Conservation (phyloP, 2,888 invertebrate genomes). For the Mechanitis mazaeus region DNA sequence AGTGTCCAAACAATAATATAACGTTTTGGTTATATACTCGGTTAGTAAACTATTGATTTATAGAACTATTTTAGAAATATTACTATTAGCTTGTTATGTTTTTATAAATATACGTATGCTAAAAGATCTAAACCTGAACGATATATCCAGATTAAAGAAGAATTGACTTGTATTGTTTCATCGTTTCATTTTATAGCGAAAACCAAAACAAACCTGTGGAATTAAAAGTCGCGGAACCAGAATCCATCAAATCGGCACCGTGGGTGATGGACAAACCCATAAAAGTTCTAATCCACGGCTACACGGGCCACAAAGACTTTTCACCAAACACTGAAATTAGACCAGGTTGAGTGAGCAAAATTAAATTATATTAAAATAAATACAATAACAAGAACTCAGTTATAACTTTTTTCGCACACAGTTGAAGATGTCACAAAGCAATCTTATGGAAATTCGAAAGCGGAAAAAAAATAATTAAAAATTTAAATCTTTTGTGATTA, state of each 20-base stretch:
- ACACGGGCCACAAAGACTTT: constrained; percentile 77
- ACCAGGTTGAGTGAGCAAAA: constrained; percentile 59
- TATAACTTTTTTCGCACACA: background rate
- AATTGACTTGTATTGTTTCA: background rate
- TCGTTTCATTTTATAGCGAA: constrained; percentile 40
- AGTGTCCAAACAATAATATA: constrained; percentile 78
- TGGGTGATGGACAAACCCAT: constrained; percentile 67
- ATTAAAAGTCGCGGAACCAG: constrained; percentile 50
- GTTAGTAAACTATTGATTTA: constrained; percentile 46
- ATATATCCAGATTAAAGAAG: background rate
- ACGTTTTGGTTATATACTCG: constrained; percentile 80
- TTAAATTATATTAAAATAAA: background rate
- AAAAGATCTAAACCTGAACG: background rate
- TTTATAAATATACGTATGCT: background rate
- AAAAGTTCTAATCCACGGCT: constrained; percentile 79
- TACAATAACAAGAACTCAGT: background rate
- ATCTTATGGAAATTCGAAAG: too few relatives aligned
- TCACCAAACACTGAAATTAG: constrained; percentile 78
- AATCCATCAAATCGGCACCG: constrained; percentile 57
- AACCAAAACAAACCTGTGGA: constrained; percentile 63
- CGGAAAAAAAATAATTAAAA: too few relatives aligned
- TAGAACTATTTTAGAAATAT: background rate
- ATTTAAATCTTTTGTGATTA: too few relatives aligned
- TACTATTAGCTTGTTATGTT: background rate
- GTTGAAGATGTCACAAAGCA: too few relatives aligned